Base-by-base conservation (phyloP, 2,888 invertebrate species). In the Crocallis elinguaria region DNA sequence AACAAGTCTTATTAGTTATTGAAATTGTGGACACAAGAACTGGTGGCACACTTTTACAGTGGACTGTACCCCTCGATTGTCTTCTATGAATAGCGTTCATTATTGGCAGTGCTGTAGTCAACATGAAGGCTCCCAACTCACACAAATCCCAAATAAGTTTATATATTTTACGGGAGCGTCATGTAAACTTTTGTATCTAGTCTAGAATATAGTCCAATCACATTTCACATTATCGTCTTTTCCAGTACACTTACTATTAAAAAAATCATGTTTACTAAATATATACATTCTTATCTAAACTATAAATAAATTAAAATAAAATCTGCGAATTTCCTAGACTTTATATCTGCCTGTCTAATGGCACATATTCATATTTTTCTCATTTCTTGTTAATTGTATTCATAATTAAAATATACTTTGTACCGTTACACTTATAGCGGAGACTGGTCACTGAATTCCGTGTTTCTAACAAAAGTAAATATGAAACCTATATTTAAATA, bases 261-360 rank as follows among this genome's bases (percentile, higher is more conserved):
- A 23, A 35, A n/a, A 41, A 12, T 13, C 25, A 45, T 41, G 17
- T 45, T 48, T 56, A 43, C 29, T 12, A 32, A 52, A 39, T 57
- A 56, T 57, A 46, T 59, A 59, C 62, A 62, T 52, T 52, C 46
- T 29, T 41, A 57, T 17, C 39, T 38, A 38, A 35, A 52, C 46
- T 48, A 17, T 43, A 19, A 46, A 55, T 9, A 56, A 56, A 46
- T 54, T 54, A 60, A 45, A 52, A 44, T 48, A 53, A 49, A 54
- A 53, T 54, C 37, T 38, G 42, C 42, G 33, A 53, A 54, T 56
- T 55, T 46, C 57, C 46, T 61, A 59, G 19, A 41, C 25, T 54
- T 55, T 49, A 48, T 67, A 70, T 77, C 77, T 83, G 88, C 86
- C 88, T 77, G 73, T 80, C 62, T 66, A 74, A 88, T 88, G 88